Evolutionary conservation across 2,797 vertebrate species (phyloP), one percentile per base, ranked within the genome.

Genomic region (Sandelia bainsii): DNA sequence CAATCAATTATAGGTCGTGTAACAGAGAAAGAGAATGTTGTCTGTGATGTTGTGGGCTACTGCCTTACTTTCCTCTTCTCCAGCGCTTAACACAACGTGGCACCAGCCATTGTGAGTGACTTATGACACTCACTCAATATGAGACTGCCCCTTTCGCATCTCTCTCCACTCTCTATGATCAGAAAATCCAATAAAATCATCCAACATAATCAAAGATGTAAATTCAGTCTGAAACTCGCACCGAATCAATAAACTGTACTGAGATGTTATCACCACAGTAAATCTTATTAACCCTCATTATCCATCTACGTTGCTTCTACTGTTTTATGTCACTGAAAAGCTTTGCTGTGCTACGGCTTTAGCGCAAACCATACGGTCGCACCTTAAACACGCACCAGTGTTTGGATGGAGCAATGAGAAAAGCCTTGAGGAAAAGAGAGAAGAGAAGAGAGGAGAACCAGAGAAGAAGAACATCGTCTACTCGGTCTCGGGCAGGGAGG

Each of bases 1-100:
- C 80, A 81, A 83, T 92, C 91, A 92, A 89, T 91, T 79, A 42
- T 42, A 85, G 75, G 73, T 77, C 76, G 81, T 60, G 72, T 69
- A 59, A 81, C 70, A 77, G 76, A 88, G 77, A 32, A 67, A 80
- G 59, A 66, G 62, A 77, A 75, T 49, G 61, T 61, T 77, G 64
- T 56, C 51, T 52, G 49, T 49, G 72, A 57, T 52, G 59, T 19
- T 70, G 27, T 34, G 56, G 50, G 19, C 52, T 62, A 1, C 46
- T 67, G 42, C 29, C 59, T 29, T n/a, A 23, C 25, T 34, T 34
- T 39, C 29, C 22, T 51, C 40, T 12, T 45, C 51, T 22, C 20
- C 29, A 8, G 45, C 20, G 29, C 52, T 51, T 40, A 23, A 57
- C 32, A 25, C 14, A 72, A 69, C 39, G n/a, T 56, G 37, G 59